A percentile compares a stretch with the other conserved stretches of the same genome.
These are phyloP conservation scores for Pterostichus niger DNA, from an alignment of 2,888 invertebrate species.

Conservation along the genomic window DNA sequence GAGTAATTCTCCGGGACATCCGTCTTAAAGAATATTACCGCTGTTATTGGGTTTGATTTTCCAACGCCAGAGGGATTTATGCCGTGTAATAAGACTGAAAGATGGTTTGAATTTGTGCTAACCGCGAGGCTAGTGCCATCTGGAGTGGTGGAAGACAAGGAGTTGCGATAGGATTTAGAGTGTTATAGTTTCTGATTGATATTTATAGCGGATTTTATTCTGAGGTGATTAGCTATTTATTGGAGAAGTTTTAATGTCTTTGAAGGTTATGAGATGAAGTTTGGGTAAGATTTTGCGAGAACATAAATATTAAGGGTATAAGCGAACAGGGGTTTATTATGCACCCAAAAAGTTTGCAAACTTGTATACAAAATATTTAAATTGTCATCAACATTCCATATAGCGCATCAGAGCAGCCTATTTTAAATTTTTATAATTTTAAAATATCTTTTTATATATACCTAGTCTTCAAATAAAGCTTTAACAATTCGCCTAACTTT, in stretches of 20 bases:
- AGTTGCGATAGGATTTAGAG: conserved; percentile 39
- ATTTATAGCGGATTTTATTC: conserved; percentile 60
- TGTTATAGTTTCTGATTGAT: conserved; percentile 64
- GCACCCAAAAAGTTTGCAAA: neutral
- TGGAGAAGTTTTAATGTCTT: conserved; percentile 63
- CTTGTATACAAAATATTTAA: neutral
- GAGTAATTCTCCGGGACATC: conserved; percentile 73
- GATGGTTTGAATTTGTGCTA: conserved; percentile 63
- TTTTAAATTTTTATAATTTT: too few species aligned
- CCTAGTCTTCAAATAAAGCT: too few species aligned
- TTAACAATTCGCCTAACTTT: too few species aligned
- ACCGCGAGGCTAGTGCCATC: conserved; percentile 29
- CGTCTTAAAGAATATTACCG: conserved; percentile 71
- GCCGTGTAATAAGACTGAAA: conserved; percentile 71
- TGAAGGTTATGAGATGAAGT: neutral
- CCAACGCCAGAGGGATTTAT: conserved; percentile 73
- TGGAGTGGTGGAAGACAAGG: conserved; percentile 16
- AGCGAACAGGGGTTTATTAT: neutral
- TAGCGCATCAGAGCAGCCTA: neutral
- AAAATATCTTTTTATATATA: too few species aligned
- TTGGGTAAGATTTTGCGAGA: conserved; percentile 52
- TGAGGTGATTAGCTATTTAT: conserved; percentile 64
- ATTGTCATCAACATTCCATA: neutral
- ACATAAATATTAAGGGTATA: neutral
- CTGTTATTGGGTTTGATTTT: conserved; percentile 73